Conservation (phyloP, 2,888 invertebrate genomes). For the Rhimphoctona megacephalus region DNA sequence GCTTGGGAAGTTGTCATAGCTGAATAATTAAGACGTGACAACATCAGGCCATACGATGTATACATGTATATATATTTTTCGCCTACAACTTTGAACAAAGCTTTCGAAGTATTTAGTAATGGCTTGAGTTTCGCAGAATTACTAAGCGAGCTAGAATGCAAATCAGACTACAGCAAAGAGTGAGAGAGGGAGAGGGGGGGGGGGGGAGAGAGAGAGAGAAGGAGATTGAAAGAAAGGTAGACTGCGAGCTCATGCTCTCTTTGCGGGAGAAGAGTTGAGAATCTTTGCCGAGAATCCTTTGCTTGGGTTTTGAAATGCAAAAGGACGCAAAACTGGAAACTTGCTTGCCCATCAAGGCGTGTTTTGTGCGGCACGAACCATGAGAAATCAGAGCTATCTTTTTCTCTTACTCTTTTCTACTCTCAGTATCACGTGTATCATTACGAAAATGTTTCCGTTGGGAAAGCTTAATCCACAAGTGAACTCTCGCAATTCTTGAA, state of each 20-base stretch:
- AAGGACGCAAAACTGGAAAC: constrained; percentile 58
- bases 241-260: constrained; percentile 18
- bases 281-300: constrained; percentile 65
- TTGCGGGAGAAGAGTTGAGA: constrained; percentile 47
- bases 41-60: background rate
- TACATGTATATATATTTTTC: constrained; percentile 9
- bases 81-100: constrained; percentile 71
- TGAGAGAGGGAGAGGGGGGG: background rate
- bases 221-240: background rate
- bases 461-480: constrained; percentile 62
- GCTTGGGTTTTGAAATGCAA: constrained; percentile 46
- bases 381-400: constrained; percentile 17
- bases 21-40: constrained; percentile 72
- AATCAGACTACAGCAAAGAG: constrained; percentile 15
- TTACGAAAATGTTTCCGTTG: constrained; percentile 65
- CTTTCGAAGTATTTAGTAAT: constrained; percentile 72
- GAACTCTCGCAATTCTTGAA: constrained; percentile 45
- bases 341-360: constrained; percentile 50
- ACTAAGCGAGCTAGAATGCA: constrained; percentile 61
- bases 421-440: constrained; percentile 43
- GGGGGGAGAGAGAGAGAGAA: background rate
- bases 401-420: constrained; percentile 14
- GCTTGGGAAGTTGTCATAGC: constrained; percentile 52
- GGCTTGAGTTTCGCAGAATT: constrained; percentile 67
- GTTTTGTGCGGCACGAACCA: constrained; percentile 54